Evolutionary conservation across 2,113 vertebrate species (phyloP).

Genomic region (Scopus umbretta): DNA sequence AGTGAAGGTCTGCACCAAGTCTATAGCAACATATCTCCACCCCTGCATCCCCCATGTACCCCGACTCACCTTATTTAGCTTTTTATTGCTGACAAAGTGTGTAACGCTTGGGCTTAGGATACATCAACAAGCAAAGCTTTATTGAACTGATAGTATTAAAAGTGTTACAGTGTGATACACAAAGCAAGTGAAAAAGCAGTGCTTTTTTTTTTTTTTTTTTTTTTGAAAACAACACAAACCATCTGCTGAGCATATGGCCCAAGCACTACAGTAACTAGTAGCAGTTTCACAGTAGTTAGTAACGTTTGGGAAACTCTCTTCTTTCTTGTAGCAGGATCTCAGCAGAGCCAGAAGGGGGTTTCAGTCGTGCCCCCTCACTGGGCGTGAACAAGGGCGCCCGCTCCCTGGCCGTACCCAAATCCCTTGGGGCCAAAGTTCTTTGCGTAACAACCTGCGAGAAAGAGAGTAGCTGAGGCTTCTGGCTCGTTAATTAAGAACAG

Average conservation of each 20-base stretch:
- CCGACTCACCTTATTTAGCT: neutral
- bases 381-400: conserved; percentile 81
- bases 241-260: neutral
- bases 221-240: neutral
- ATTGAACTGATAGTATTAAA: conserved; percentile 15
- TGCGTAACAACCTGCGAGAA: conserved; percentile 76
- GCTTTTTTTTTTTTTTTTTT: too few species aligned
- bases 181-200: neutral
- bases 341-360: neutral
- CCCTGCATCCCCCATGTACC: too few species aligned
- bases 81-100: neutral
- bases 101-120: neutral
- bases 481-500: neutral
- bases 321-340: conserved; percentile 11
- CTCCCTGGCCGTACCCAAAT: conserved; percentile 82
- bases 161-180: conserved; percentile 10
- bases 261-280: conserved; percentile 21
- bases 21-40: rapidly evolving
- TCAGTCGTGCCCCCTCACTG: conserved; percentile 53
- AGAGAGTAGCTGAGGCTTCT: neutral
- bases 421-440: conserved; percentile 87
- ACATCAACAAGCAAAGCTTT: conserved; percentile 46
- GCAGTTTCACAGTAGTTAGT: conserved; percentile 70
- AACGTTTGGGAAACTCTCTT: neutral
- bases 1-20: neutral